Conservation (phyloP, 1,140 invertebrate genomes). For the Trachelipus rathkii region DNA sequence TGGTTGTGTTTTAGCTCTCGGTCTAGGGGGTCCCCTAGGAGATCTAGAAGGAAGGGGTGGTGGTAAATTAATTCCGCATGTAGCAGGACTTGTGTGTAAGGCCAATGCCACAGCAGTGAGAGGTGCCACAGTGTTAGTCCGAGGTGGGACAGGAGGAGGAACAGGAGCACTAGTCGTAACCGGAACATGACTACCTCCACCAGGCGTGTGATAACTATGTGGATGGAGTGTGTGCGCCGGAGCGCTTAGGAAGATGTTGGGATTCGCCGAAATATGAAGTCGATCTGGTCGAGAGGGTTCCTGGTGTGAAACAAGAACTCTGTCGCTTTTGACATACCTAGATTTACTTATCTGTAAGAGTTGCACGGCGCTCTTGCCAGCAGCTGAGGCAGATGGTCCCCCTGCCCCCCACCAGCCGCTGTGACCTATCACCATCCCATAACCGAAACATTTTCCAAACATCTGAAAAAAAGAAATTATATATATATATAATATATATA, state of each 20-base stretch:
- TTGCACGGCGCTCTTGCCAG: constrained; percentile 80
- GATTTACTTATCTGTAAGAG: constrained; percentile 85
- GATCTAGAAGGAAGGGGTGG: constrained; percentile 31
- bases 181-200: background rate
- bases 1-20: constrained; percentile 23
- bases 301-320: constrained; percentile 76
- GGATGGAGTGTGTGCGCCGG: constrained; percentile 38
- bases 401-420: constrained; percentile 32
- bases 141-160: constrained; percentile 24
- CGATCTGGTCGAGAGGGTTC: constrained; percentile 57
- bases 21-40: constrained; percentile 27
- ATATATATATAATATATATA: too few relatives aligned
- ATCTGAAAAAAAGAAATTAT: background rate
- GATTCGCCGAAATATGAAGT: constrained; percentile 54
- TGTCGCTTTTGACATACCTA: constrained; percentile 87
- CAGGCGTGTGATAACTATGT: constrained; percentile 22
- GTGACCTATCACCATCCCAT: constrained; percentile 38
- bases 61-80: constrained; percentile 1
- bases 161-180: constrained; percentile 14
- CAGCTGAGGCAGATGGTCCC: constrained; percentile 59
- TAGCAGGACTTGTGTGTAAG: constrained; percentile 14
- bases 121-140: constrained; percentile 16
- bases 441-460: background rate
- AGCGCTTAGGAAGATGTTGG: constrained; percentile 41
- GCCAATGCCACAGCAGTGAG: constrained; percentile 22